Conservation (phyloP, 2,797 vertebrate species). For the Erithacus rubecula region DNA sequence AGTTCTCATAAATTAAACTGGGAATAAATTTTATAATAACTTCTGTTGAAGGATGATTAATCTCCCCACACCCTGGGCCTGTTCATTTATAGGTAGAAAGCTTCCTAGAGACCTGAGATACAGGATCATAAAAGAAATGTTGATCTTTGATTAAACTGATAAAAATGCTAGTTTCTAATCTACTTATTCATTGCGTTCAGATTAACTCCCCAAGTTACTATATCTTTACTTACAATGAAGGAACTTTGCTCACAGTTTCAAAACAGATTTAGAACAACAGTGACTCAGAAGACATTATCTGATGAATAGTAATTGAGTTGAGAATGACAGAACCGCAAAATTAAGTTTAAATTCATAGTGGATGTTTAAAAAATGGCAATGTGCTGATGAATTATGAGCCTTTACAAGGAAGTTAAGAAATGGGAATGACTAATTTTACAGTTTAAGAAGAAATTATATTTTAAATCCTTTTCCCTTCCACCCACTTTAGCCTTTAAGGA, state of each 20-base stretch:
- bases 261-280: constrained; percentile 54
- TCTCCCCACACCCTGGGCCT: neutral
- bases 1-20: neutral
- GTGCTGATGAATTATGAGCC: neutral
- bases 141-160: neutral
- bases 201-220: neutral
- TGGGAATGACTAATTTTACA: constrained; percentile 28
- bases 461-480: neutral
- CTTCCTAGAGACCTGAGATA: neutral
- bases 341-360: constrained; percentile 41
- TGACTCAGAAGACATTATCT: constrained; percentile 56
- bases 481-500: neutral
- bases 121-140: neutral
- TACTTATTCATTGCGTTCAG: neutral
- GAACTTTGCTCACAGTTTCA: constrained; percentile 43
- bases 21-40: neutral
- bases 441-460: neutral
- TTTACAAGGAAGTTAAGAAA: constrained; percentile 34
- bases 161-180: neutral
- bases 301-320: constrained; percentile 43
- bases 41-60: neutral
- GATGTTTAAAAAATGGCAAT: constrained; percentile 17
- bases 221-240: neutral
- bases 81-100: neutral
- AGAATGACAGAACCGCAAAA: constrained; percentile 38